Evolutionary conservation across 2,888 invertebrate species (phyloP), one percentile per base, ranked within the genome.

Genomic region (Neoitamus cyanurus): DNA sequence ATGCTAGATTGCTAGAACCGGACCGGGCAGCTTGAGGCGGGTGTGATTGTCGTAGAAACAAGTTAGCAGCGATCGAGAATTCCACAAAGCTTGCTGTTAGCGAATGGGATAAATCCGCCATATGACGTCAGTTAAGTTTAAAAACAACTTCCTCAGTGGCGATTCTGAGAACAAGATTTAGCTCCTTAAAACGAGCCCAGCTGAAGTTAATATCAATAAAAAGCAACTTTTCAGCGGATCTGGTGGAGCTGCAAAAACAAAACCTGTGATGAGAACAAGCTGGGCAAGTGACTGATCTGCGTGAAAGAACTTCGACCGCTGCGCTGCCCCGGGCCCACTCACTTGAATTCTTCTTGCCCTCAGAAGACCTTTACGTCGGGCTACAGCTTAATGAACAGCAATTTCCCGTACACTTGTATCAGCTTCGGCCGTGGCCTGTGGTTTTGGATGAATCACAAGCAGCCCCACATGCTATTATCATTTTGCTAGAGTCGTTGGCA

Each of bases 341-440:
- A 73, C 73, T 73, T 73, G 36, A 37, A 20, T 20, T 58, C 58
- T 73, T 34, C 36, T 73, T 73, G 73, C 73, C 73, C 73, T 73
- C 15, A 37, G 34, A 37, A 73, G 73, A 73, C 73, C 73, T 73
- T 73, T 73, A 20, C 20, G 34, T 73, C 73, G 15, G 72, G 48
- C 20, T 48, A 15, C 48, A 48, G 48, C 58, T 58, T 58, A 58
- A 58, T 58, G 58, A 58, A 58, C 15, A 15, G 11, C 58, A 58
- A 58, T 58, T 58, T 58, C 58, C 25, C 58, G 15, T 58, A 25
- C 58, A 58, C 15, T 42, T 42, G 42, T 42, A 58, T 25, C 2
- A 58, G 15, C 7, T 5, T 58, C 58, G 58, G 9, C 20, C 9
- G n/a, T 15, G 6, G 48, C 4, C 72, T 31, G 20, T 20, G 9